These are phyloP conservation scores for Eulimnadia texana DNA, from an alignment of 1,140 invertebrate species.

Conservation along the genomic window DNA sequence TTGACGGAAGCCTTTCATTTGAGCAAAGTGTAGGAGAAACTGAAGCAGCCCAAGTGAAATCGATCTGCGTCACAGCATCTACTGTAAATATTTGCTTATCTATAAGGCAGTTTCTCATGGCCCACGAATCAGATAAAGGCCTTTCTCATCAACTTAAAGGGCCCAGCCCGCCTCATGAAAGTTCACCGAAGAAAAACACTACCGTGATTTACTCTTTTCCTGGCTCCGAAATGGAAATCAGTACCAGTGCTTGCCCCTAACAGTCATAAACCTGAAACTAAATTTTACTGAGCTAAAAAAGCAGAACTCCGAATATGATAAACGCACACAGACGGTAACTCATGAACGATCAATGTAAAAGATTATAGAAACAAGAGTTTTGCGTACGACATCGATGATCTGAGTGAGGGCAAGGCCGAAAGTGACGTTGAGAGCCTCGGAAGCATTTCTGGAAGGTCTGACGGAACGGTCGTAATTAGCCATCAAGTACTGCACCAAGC, in stretches of 20 bases:
- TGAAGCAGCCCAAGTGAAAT: too few relatives aligned
- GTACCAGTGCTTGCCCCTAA: too few relatives aligned
- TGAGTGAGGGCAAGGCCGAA: slow-evolving; percentile 35
- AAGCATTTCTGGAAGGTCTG: slow-evolving; percentile 29
- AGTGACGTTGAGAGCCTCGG: slow-evolving; percentile 30
- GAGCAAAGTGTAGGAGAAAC: too few relatives aligned
- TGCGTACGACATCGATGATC: slow-evolving; percentile 35
- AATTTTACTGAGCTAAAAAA: too few relatives aligned
- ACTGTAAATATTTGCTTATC: background rate
- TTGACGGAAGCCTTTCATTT: too few relatives aligned
- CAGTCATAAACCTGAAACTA: too few relatives aligned
- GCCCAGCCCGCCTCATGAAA: background rate
- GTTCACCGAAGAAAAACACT: too few relatives aligned
- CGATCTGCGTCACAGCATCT: background rate
- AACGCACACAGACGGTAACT: too few relatives aligned
- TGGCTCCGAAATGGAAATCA: too few relatives aligned
- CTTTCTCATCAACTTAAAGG: background rate
- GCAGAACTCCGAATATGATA: too few relatives aligned
- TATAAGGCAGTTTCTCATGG: background rate
- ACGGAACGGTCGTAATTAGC: slow-evolving; percentile 32
- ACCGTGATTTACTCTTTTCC: too few relatives aligned
- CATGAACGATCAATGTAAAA: too few relatives aligned
- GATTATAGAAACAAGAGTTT: background rate
- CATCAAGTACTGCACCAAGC: slow-evolving; percentile 27
- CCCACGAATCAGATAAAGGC: background rate